Evolutionary conservation across 2,888 invertebrate species (phyloP).

Genomic region (Pedicia rivosa): DNA sequence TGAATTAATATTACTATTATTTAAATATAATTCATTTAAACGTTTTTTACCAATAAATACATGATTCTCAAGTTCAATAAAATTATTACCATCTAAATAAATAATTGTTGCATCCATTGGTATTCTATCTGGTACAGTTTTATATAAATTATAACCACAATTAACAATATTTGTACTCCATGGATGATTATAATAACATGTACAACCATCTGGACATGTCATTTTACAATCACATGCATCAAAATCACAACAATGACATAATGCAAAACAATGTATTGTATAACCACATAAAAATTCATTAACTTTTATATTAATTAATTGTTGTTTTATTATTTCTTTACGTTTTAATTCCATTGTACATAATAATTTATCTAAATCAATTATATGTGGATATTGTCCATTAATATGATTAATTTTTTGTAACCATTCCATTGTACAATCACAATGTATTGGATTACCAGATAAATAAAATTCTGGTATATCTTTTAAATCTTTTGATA

Average conservation of each 20-base stretch:
- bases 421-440: slow-evolving; percentile 78
- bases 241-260: slow-evolving; percentile 80
- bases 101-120: slow-evolving; percentile 84
- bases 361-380: slow-evolving; percentile 61
- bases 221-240: slow-evolving; percentile 84
- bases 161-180: slow-evolving; percentile 75
- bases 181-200: slow-evolving; percentile 72
- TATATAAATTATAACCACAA: slow-evolving; percentile 58
- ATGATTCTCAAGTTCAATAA: slow-evolving; percentile 64
- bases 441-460: slow-evolving; percentile 68
- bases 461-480: slow-evolving; percentile 65
- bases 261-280: slow-evolving; percentile 65
- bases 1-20: slow-evolving; percentile 57
- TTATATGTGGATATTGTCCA: slow-evolving; percentile 58
- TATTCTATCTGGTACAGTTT: slow-evolving; percentile 51
- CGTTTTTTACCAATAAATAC: slow-evolving; percentile 76
- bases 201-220: slow-evolving; percentile 73
- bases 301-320: slow-evolving; percentile 28
- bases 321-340: not conserved
- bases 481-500: slow-evolving; percentile 23
- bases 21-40: slow-evolving; percentile 58
- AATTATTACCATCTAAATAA: slow-evolving; percentile 66
- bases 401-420: slow-evolving; percentile 61
- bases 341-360: slow-evolving; percentile 55
- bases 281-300: slow-evolving; percentile 62